Conservation (phyloP, 1,140 invertebrate genomes). For the Probaryconus sp. region DNA sequence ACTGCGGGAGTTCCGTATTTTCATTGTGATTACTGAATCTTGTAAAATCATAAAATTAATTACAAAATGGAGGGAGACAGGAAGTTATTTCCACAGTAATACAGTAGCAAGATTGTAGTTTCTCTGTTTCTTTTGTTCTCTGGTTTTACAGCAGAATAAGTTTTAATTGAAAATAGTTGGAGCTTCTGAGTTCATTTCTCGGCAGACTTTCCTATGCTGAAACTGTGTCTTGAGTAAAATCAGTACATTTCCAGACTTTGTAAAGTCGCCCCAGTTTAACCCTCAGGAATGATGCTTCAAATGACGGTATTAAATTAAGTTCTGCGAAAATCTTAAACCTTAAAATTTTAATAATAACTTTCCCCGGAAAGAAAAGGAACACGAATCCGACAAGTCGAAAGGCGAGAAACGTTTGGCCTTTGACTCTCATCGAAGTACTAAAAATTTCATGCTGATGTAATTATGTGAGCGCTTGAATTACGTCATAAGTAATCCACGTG, state of each 20-base stretch:
- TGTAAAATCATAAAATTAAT: constrained; percentile 56
- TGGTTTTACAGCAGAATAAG: constrained; percentile 74
- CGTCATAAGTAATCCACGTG: constrained; percentile 41
- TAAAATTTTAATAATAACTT: constrained; percentile 31
- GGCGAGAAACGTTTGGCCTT: no score
- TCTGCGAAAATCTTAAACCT: constrained; percentile 41
- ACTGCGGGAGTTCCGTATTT: constrained; percentile 13
- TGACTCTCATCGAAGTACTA: constrained; percentile 56
- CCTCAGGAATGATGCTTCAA: constrained; percentile 49
- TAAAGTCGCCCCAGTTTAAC: constrained; percentile 52
- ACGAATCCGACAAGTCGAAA: no score
- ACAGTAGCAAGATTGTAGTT: constrained; percentile 68
- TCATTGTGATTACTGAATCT: constrained; percentile 31
- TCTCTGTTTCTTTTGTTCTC: constrained; percentile 76
- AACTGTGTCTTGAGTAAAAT: constrained; percentile 73
- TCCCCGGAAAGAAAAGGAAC: no score
- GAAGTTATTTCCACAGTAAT: constrained; percentile 43
- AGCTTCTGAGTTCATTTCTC: constrained; percentile 75
- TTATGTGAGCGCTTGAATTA: constrained; percentile 9
- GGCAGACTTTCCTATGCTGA: constrained; percentile 68
- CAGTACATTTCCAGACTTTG: constrained; percentile 47
- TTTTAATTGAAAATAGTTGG: constrained; percentile 77
- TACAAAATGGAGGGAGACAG: constrained; percentile 42
- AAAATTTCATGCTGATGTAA: constrained; percentile 58
- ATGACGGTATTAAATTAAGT: constrained; percentile 50